Conservation (phyloP, 2,888 invertebrate species). For the Erebia aethiops region DNA sequence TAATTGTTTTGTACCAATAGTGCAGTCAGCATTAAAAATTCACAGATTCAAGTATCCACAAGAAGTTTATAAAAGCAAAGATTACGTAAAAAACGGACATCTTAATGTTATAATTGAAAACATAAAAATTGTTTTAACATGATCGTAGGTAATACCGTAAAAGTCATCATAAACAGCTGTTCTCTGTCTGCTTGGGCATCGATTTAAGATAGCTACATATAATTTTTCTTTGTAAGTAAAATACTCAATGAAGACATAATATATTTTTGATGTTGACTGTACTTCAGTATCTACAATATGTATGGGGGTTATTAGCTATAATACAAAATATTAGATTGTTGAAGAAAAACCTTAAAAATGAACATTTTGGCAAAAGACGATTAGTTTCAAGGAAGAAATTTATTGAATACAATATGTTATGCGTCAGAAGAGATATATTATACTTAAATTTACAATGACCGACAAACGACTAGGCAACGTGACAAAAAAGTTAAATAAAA, state of each 20-base stretch:
- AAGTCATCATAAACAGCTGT: neutral
- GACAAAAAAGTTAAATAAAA: neutral
- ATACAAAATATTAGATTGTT: neutral
- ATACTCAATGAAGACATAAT: neutral
- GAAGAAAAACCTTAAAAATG: neutral
- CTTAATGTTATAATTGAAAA: neutral
- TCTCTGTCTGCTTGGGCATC: neutral
- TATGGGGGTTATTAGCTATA: neutral
- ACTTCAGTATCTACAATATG: neutral
- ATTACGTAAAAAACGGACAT: neutral
- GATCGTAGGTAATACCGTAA: neutral
- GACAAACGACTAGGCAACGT: too few relatives aligned
- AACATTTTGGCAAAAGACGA: neutral
- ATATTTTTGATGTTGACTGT: conserved; percentile 5
- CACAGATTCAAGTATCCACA: neutral
- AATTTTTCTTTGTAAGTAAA: too few relatives aligned
- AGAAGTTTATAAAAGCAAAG: neutral
- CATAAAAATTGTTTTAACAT: neutral
- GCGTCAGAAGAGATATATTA: neutral
- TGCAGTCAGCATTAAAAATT: conserved; percentile 8
- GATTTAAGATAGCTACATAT: too few relatives aligned
- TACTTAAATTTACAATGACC: neutral
- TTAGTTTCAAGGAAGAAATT: neutral
- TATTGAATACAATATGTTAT: conserved; percentile 3
- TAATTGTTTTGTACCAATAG: neutral